phyloP scores from a whole-genome alignment of 2,113 vertebrate genomes.

The Burhinus bistriatus region DNA sequence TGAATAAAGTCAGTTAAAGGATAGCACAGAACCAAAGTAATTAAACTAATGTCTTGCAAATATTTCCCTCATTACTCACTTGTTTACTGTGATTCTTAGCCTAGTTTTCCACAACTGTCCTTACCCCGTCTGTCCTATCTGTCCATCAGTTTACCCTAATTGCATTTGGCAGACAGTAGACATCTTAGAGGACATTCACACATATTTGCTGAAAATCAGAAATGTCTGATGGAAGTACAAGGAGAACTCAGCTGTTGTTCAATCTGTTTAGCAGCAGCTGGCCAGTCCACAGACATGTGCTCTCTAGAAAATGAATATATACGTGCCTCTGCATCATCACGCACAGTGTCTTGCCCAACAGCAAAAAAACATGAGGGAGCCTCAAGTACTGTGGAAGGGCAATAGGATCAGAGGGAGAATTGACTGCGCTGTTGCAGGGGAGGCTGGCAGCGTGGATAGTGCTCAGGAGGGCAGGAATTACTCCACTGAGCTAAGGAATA shows the following conservation, averaged over 20 bases:
- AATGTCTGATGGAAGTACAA: neutral
- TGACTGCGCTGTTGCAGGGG: neutral
- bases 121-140: constrained; percentile 15
- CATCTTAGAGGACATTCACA: constrained; percentile 16
- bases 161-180: constrained; percentile 57
- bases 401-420: neutral
- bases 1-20: neutral
- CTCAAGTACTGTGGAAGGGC: neutral
- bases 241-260: constrained; percentile 53
- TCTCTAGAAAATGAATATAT: neutral
- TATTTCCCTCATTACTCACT: constrained; percentile 55
- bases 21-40: constrained; percentile 3
- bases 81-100: constrained; percentile 45
- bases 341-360: neutral
- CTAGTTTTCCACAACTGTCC: constrained; percentile 33
- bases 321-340: neutral
- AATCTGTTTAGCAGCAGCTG: constrained; percentile 49
- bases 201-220: constrained; percentile 44
- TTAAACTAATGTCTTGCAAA: neutral
- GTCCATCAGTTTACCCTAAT: constrained; percentile 50
- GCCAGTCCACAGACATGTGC: neutral
- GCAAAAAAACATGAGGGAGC: neutral
- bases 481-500: neutral
- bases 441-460: neutral
- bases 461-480: neutral